Conservation (phyloP, 2,888 invertebrate species). For the Monoplex corrugatus region DNA sequence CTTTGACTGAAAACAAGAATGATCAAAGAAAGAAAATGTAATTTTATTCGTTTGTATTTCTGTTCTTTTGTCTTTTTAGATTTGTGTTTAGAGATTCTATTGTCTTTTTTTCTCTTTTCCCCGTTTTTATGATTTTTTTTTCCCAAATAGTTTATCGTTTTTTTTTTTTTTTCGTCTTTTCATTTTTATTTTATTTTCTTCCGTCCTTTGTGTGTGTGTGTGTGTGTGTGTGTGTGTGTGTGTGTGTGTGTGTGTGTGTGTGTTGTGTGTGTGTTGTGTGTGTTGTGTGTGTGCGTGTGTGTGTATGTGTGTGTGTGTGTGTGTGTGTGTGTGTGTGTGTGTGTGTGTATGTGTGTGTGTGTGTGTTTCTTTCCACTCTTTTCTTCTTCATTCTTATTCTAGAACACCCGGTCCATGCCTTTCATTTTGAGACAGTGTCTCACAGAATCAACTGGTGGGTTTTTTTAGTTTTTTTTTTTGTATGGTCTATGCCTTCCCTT, state of each 20-base stretch:
- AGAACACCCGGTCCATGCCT: too few species aligned
- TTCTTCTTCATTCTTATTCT: not conserved
- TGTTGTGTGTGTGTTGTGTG: not conserved
- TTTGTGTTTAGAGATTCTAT: too few species aligned
- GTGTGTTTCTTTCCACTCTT: not conserved
- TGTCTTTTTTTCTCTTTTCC: too few species aligned
- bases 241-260: not conserved
- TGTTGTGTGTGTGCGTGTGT: conserved; percentile 1
- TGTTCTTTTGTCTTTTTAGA: too few species aligned
- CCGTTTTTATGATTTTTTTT: too few species aligned
- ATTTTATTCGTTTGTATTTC: too few species aligned
- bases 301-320: not conserved
- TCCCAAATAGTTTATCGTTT: too few species aligned
- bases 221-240: not conserved
- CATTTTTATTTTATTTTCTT: too few species aligned
- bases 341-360: too few species aligned
- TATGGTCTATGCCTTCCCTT: too few species aligned
- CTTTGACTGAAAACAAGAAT: too few species aligned
- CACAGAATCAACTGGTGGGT: not conserved
- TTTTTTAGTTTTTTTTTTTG: not conserved
- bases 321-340: conserved; percentile 4
- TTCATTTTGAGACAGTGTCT: not conserved
- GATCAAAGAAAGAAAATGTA: too few species aligned
- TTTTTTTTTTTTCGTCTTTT: not conserved
- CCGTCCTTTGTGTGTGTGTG: conserved; percentile 25